Evolutionary conservation across 2,797 vertebrate genomes (phyloP).

Genomic region (Glyptemys insculpta): DNA sequence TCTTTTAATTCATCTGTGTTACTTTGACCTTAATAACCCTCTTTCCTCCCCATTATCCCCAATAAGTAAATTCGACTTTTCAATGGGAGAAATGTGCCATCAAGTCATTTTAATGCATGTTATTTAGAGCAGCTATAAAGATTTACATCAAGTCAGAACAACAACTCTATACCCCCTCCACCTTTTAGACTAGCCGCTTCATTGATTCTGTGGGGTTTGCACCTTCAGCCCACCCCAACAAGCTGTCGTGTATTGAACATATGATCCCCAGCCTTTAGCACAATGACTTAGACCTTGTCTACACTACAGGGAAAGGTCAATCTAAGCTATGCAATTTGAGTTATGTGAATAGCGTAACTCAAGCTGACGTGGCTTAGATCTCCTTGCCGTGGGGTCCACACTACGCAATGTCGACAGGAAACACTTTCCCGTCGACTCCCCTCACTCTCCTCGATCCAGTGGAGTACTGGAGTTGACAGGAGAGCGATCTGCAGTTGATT

Average conservation of each 20-base stretch:
- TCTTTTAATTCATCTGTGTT: constrained; percentile 48
- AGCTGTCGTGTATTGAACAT: not conserved
- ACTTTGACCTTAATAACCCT: constrained; percentile 44
- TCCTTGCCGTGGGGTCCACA: too few species aligned
- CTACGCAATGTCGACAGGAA: too few species aligned
- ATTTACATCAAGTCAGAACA: not conserved
- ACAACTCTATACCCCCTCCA: not conserved
- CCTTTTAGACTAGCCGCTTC: not conserved
- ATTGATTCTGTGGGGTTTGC: not conserved
- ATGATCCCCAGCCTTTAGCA: not conserved
- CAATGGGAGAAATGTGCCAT: not conserved
- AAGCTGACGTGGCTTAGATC: too few species aligned
- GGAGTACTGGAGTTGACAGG: too few species aligned
- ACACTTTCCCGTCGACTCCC: too few species aligned
- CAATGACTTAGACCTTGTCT: rapidly evolving
- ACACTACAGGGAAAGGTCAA: too few species aligned
- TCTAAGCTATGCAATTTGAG: too few species aligned
- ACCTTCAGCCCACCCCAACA: not conserved
- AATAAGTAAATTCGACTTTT: not conserved
- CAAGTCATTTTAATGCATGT: not conserved
- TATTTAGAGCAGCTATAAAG: not conserved
- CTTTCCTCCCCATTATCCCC: not conserved
- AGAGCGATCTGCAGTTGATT: too few species aligned
- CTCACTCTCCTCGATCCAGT: too few species aligned
- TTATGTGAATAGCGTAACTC: too few species aligned